These are phyloP conservation scores for Clupea harengus DNA, from an alignment of 2,113 vertebrate genomes.

Conservation along the genomic window DNA sequence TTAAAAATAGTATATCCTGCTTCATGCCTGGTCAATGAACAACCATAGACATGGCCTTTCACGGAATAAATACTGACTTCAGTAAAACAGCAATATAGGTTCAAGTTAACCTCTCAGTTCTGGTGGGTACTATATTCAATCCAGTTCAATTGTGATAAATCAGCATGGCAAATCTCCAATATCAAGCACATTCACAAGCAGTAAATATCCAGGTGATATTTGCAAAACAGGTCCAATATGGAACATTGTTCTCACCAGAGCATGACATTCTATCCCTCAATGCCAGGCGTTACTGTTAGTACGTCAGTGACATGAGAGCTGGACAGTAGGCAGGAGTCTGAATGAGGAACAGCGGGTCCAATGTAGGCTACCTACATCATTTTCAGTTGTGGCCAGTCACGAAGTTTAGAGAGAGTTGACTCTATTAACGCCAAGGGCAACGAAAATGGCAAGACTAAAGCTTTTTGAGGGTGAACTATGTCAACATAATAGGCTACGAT, in stretches of 20 bases:
- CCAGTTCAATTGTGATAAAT: no score
- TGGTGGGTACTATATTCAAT: no score
- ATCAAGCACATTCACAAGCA: no score
- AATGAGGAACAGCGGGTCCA: not conserved
- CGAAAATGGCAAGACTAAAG: not conserved
- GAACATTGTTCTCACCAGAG: not conserved
- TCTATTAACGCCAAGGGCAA: not conserved
- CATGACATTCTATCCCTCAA: not conserved
- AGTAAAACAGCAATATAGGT: not conserved
- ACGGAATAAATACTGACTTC: not conserved
- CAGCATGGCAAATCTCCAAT: no score
- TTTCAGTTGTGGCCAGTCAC: not conserved
- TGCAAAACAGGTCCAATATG: not conserved
- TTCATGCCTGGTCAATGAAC: not conserved
- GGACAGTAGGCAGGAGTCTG: no score
- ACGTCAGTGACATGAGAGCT: not conserved
- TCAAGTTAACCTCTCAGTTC: no score
- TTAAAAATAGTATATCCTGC: not conserved
- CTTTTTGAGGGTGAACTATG: not conserved
- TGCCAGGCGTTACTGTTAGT: not conserved
- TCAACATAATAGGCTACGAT: not conserved
- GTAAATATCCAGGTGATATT: not conserved
- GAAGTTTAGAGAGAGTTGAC: not conserved
- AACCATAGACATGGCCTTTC: not conserved
- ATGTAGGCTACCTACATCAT: not conserved